phyloP scores from a whole-genome alignment of 2,113 vertebrate genomes.

The Calyptomena viridis region DNA sequence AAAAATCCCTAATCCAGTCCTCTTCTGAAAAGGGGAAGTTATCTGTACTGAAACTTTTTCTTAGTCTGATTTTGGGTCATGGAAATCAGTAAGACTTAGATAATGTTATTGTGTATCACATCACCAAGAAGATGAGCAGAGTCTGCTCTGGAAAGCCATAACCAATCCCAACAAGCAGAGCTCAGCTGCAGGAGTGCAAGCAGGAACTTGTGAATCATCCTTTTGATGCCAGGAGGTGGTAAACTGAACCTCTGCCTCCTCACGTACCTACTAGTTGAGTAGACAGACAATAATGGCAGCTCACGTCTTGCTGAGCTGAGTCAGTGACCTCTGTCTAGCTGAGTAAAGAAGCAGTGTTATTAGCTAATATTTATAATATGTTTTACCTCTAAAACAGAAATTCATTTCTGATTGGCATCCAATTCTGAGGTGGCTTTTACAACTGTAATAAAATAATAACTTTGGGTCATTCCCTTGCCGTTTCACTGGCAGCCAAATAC shows the following conservation, averaged over 20 bases:
- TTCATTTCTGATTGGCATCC: not conserved
- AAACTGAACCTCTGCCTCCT: not conserved
- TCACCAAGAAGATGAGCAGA: not conserved
- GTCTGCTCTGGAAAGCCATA: not conserved
- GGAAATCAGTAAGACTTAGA: not conserved
- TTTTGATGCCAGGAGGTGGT: not conserved
- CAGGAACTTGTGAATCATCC: not conserved
- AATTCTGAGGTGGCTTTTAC: not conserved
- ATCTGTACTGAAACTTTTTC: not conserved
- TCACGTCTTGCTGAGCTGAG: not conserved
- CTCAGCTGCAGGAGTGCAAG: not conserved
- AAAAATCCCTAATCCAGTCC: not conserved
- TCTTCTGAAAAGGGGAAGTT: not conserved
- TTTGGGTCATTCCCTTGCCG: not conserved
- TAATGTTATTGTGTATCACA: not conserved
- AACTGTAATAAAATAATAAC: not conserved
- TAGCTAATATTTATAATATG: not conserved
- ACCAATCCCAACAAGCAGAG: not conserved
- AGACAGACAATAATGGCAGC: not conserved
- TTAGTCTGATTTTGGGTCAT: not conserved
- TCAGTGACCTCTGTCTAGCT: not conserved
- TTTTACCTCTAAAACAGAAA: not conserved
- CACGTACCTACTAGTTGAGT: not conserved
- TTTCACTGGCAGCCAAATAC: not conserved
- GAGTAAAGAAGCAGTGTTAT: not conserved